Conservation (phyloP, 2,888 invertebrate species). For the Melieria picta region DNA sequence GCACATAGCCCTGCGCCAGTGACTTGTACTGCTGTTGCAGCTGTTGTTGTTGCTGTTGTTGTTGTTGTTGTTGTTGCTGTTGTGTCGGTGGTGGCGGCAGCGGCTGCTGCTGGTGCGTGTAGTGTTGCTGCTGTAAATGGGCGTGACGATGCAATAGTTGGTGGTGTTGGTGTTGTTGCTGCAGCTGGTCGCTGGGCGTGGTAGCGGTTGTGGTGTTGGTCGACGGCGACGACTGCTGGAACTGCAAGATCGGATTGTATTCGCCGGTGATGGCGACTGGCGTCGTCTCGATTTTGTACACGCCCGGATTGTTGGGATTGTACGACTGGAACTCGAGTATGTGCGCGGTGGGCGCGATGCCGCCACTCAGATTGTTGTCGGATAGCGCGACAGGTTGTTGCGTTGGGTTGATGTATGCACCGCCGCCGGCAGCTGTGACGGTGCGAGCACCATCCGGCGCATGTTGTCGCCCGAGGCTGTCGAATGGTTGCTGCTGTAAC, state of each 20-base stretch:
- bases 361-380: constrained; percentile 14
- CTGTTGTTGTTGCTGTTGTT: constrained; percentile 38
- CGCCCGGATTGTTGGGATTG: constrained; percentile 66
- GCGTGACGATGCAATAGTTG: constrained; percentile 39
- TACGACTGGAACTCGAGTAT: constrained; percentile 66
- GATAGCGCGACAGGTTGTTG: background rate
- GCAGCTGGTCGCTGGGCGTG: constrained; percentile 44
- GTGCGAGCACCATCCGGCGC: constrained; percentile 31
- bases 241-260: constrained; percentile 64
- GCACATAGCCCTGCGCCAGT: constrained; percentile 42
- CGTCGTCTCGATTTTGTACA: constrained; percentile 66
- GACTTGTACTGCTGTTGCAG: constrained; percentile 39
- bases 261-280: constrained; percentile 66
- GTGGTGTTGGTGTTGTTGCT: constrained; percentile 41
- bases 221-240: constrained; percentile 56
- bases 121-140: constrained; percentile 35
- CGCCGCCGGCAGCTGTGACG: constrained; percentile 36
- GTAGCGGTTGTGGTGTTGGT: constrained; percentile 45
- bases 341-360: constrained; percentile 53
- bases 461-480: background rate
- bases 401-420: constrained; percentile 15
- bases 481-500: constrained; percentile 16
- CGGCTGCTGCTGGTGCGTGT: constrained; percentile 13
- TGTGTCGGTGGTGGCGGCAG: constrained; percentile 20
- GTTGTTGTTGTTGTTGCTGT: constrained; percentile 36